Evolutionary conservation across 2,888 invertebrate genomes (phyloP).

Genomic region (Steinernema hermaphroditum): DNA sequence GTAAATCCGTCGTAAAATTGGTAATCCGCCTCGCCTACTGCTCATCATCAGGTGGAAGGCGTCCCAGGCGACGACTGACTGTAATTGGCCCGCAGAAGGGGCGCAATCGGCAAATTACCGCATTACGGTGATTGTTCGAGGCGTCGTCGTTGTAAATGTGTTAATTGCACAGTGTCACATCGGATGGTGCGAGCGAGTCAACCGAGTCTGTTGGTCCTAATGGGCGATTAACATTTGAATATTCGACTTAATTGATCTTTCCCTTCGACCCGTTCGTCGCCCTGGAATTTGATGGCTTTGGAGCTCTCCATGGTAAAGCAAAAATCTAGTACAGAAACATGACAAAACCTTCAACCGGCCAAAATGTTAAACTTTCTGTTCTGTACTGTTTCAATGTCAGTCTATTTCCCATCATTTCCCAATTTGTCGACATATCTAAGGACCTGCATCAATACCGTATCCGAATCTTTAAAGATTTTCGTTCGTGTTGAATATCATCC

Average conservation of each 20-base stretch:
- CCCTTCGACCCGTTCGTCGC: background rate
- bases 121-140: constrained; percentile 22
- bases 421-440: no score
- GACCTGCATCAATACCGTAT: no score
- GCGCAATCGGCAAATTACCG: constrained; percentile 21
- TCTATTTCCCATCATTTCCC: no score
- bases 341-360: no score
- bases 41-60: background rate
- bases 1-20: background rate
- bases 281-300: no score
- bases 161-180: constrained; percentile 30
- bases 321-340: no score
- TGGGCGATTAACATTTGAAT: constrained; percentile 28
- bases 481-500: no score
- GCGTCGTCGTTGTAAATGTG: constrained; percentile 21
- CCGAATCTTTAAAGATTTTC: no score
- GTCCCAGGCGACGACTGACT: background rate
- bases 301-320: no score
- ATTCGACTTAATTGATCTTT: constrained; percentile 24
- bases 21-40: background rate
- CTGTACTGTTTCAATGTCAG: no score
- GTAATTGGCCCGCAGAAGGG: constrained; percentile 19
- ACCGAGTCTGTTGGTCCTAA: constrained; percentile 5
- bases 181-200: constrained; percentile 13
- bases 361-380: no score